Conservation (phyloP, 1,140 invertebrate genomes). For the Drosophila leontia region DNA sequence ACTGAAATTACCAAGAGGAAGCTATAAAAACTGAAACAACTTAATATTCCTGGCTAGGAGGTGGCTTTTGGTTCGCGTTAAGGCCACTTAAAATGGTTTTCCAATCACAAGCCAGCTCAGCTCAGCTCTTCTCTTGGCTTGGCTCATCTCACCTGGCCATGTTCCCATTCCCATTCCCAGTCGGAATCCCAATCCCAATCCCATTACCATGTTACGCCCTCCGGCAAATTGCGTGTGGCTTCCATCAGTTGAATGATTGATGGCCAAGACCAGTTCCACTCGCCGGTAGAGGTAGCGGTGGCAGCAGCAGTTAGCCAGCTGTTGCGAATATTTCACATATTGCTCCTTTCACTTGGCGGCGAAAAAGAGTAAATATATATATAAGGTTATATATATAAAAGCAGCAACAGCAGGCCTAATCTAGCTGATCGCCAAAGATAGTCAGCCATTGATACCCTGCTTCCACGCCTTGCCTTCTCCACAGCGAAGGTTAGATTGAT, state of each 20-base stretch:
- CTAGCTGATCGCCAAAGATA: constrained; percentile 45
- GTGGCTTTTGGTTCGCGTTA: neutral
- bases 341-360: constrained; percentile 39
- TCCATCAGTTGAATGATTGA: constrained; percentile 56
- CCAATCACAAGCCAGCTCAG: constrained; percentile 33
- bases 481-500: neutral
- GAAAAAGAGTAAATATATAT: neutral
- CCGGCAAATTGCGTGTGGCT: constrained; percentile 54
- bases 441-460: constrained; percentile 63
- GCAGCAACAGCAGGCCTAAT: constrained; percentile 40
- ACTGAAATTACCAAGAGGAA: constrained; percentile 1
- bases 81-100: constrained; percentile 19
- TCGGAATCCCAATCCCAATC: constrained; percentile 28
- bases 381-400: neutral
- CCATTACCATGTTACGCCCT: constrained; percentile 52
- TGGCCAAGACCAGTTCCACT: constrained; percentile 40
- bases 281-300: neutral
- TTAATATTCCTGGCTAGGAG: constrained; percentile 1
- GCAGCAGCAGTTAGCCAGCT: constrained; percentile 31
- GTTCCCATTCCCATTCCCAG: constrained; percentile 13
- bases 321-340: constrained; percentile 41
- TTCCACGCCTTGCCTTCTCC: neutral
- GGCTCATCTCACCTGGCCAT: constrained; percentile 7
- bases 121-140: neutral
- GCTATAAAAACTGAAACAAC: constrained; percentile 18